Base-by-base conservation (phyloP, 2,797 vertebrate species). In the Typhlichthys eigenmanni region DNA sequence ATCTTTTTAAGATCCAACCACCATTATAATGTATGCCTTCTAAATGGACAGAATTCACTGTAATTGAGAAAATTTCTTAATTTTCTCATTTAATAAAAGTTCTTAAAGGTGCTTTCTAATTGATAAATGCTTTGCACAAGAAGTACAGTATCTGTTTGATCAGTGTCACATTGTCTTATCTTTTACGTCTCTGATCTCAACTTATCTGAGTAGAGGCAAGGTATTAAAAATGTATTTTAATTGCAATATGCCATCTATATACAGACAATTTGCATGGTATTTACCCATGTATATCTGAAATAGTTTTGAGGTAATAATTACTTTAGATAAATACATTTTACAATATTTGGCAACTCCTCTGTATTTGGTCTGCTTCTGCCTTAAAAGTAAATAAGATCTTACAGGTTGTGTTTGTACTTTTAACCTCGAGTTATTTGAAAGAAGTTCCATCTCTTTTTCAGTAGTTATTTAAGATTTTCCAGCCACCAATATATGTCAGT, bases 401-500 rank as follows among this genome's bases (percentile, higher is more conserved):
- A 13, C 11, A 17, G n/a, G 46, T 29, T 50, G 32, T 34, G 10
- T 19, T 24, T 46, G 1, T 58, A 5, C 5, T 6, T 8, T 19
- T 19, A 19, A 19, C 19, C 19, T 2, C 1, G 19, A 38, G 34
- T 38, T 38, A 38, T 38, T 38, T 8, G 6, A 38, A 38, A 8
- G 7, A 7, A 38, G 34, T 38, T 38, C 1, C 34, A 8, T 38
- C 8, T 19, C 0, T 19, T 19, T 38, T 16, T 29, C 2, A 12
- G 16, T 13, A 14, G 47, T 1, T 10, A 2, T 13, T 52, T 71
- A 62, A 48, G 3, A 68, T 64, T 62, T 34, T 16, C 12, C 14
- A 62, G 16, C 32, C 58, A 50, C 82, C 82, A 81, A 55, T 64
- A 88, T 85, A 78, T 80, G 88, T 83, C 85, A 85, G 74, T 52